Conservation (phyloP, 2,888 invertebrate genomes). For the Phoronis australis region DNA sequence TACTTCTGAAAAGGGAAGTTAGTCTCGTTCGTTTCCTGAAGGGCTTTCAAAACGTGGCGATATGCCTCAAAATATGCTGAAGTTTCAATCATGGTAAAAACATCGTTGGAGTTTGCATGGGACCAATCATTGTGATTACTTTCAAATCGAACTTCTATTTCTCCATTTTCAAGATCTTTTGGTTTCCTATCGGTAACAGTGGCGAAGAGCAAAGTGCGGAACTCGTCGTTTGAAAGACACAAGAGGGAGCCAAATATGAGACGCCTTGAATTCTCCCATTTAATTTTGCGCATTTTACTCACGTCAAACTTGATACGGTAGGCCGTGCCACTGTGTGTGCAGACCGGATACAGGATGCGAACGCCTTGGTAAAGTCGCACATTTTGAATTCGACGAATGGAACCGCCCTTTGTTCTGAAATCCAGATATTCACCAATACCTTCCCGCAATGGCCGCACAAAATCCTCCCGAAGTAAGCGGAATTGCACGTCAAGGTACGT, state of each 20-base stretch:
- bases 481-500: constrained; percentile 76
- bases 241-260: constrained; percentile 70
- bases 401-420: constrained; percentile 5
- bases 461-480: constrained; percentile 74
- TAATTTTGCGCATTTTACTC: constrained; percentile 14
- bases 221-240: constrained; percentile 67
- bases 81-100: constrained; percentile 66
- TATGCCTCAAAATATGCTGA: constrained; percentile 79
- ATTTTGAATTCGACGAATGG: constrained; percentile 13
- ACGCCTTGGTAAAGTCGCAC: constrained; percentile 35
- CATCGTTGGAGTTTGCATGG: constrained; percentile 5
- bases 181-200: constrained; percentile 53
- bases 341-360: constrained; percentile 27
- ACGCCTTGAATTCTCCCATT: constrained; percentile 58
- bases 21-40: constrained; percentile 58
- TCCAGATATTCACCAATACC: constrained; percentile 60
- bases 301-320: constrained; percentile 28
- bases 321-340: constrained; percentile 25
- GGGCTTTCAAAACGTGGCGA: constrained; percentile 65
- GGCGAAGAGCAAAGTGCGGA: constrained; percentile 66
- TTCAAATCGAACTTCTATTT: constrained; percentile 30
- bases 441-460: constrained; percentile 67
- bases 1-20: constrained; percentile 26
- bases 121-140: constrained; percentile 7
- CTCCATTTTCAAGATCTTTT: constrained; percentile 24